These are phyloP conservation scores for Thumatha senex DNA, from an alignment of 2,888 invertebrate genomes.

Conservation along the genomic window DNA sequence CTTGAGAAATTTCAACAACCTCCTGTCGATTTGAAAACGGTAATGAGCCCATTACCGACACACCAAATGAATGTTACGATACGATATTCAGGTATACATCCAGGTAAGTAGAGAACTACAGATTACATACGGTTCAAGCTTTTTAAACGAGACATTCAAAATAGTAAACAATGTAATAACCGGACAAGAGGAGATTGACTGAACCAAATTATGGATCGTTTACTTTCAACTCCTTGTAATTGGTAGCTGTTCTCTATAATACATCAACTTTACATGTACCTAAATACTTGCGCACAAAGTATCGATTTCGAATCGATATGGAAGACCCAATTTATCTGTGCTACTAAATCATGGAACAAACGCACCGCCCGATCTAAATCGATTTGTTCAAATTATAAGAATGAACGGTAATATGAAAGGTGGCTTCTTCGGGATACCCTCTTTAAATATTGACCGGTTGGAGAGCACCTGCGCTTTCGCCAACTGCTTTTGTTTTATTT, in stretches of 20 bases:
- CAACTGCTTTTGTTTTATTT: constrained; percentile 17
- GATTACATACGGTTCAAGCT: too few species aligned
- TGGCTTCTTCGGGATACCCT: constrained; percentile 43
- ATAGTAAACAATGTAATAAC: constrained; percentile 38
- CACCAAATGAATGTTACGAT: too few species aligned
- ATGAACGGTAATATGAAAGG: constrained; percentile 36
- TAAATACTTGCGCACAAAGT: constrained; percentile 46
- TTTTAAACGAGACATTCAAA: too few species aligned
- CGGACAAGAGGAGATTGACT: constrained; percentile 49
- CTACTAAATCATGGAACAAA: constrained; percentile 80
- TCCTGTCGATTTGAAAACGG: too few species aligned
- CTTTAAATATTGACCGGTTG: constrained; percentile 64
- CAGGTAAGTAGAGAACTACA: too few species aligned
- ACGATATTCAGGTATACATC: too few species aligned
- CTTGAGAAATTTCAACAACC: too few species aligned
- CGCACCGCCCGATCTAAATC: constrained; percentile 79
- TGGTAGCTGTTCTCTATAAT: constrained; percentile 61
- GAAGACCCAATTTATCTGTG: constrained; percentile 72
- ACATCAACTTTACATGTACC: constrained; percentile 55
- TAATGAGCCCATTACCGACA: too few species aligned
- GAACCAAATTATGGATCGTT: constrained; percentile 71
- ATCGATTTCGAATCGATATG: constrained; percentile 56
- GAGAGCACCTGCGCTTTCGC: constrained; percentile 51
- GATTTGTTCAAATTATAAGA: constrained; percentile 78
- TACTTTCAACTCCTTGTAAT: constrained; percentile 74